Base-by-base conservation (phyloP, 37 sponge, comb jelly and placozoan genomes). In the Dysidea cf. avara region DNA sequence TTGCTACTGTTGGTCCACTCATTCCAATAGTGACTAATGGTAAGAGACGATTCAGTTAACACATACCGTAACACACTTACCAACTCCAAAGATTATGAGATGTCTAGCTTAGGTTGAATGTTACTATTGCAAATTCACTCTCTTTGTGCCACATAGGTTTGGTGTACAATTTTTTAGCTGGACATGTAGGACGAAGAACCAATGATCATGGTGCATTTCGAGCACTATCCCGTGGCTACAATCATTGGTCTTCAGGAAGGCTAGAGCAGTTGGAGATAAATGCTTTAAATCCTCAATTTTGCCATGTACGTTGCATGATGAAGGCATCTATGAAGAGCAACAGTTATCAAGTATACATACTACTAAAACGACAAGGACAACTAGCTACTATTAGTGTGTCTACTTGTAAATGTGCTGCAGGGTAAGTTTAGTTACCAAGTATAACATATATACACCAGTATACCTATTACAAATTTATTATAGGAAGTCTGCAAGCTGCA, bases 371-470 rank as follows among this genome's bases (percentile, higher is more conserved):
- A 32, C 49, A 63, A 39, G 83, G 83, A 74, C 35, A 50, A 28
- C 29, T 75, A 69, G 76, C 76, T 35, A 68, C 35, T 56, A 66
- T 85, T 72, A 18, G 40, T 20, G 3, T 12, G 32, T 79, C 86
- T 51, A 72, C 73, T 36, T 85, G 80, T 78, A 69, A 85, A 56
- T 85, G 86, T 78, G 80, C 86, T 35, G 86, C 86, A 36, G 79
- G 86, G 86, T 85, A 72, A 58, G 79, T 67, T n/a, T n/a, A n/a
- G n/a, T n/a, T n/a, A n/a, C n/a, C n/a, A n/a, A n/a, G n/a, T n/a
- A n/a, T 31, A 33, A 18, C 18, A 30, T n/a, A n/a, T n/a, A n/a
- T n/a, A n/a, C n/a, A n/a, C n/a, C n/a, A n/a, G n/a, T 39, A 14
- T 30, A 7, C 20, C 25, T 28, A 32, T 59, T 25, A 32, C 57